Base-by-base conservation (phyloP, 2,888 invertebrate genomes). In the Heterodera filipjevi region DNA sequence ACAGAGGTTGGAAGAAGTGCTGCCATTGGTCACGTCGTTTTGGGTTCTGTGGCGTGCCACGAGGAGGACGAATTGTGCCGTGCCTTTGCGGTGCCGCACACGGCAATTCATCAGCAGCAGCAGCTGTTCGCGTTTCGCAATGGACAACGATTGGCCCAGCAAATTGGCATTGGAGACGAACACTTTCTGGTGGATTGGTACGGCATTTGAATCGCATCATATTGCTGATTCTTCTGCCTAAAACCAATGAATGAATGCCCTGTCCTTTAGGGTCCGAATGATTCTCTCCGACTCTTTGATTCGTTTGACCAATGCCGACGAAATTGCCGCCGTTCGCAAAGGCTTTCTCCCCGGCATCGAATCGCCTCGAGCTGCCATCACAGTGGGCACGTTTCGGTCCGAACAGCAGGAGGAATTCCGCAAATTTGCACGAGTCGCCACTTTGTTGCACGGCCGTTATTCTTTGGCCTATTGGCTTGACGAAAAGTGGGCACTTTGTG, bases 101-200 rank as follows among this genome's bases (percentile, higher is more conserved):
- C 68, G 35, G 77, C 80, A n/a, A 85, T 86, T 79, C 84, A 84
- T 71, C 80, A 84, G n/a, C 84, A 85, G 76, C 80, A 83, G 27
- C 85, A 86, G 19, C 79, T 87, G n/a, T 85, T 85, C 14, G 85
- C 85, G 35, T 86, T 85, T 76, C 81, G 80, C 66, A 79, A 84
- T 59, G 86, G 85, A 19, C 79, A 82, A 33, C 85, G 85, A 33
- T 79, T 83, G 27, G 85, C 84, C 19, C 81, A 85, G 12, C 77
- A 86, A 83, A n/a, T 81, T 79, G 72, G 81, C 44, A 81, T 87
- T 59, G 83, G 86, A 14, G 85, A 87, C 68, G 83, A 80, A 70
- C 78, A 82, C 14, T 87, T 83, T 71, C 87, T 87, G 76, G 68
- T 75, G n/a, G 77, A 82, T 6, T 87, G 87, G 87, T 80, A 85